A percentile compares a stretch with the other conserved stretches of the same genome.
Conservation (phyloP, 37 sponge, comb jelly and placozoan species). For the Petrosia ficiformis region DNA sequence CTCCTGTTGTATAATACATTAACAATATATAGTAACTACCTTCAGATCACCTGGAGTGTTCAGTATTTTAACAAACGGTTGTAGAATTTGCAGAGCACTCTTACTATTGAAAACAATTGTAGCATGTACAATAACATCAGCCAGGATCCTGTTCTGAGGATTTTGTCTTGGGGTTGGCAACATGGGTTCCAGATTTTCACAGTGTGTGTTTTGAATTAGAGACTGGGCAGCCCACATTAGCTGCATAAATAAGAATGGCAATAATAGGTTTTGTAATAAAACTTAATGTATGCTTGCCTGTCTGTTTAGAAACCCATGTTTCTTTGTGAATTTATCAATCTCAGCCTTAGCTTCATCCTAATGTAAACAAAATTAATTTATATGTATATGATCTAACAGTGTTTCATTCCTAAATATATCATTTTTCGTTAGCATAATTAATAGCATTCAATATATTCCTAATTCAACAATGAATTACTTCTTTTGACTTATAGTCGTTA, state of each 20-base stretch:
- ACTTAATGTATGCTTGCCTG: neutral
- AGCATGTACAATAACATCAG: conserved; percentile 6
- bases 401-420: too few species aligned
- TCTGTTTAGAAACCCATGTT: too few species aligned
- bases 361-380: neutral
- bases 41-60: conserved; percentile 1
- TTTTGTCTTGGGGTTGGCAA: neutral
- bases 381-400: too few species aligned
- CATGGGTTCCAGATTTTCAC: conserved; percentile 37
- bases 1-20: neutral
- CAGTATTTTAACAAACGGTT: neutral
- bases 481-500: too few species aligned
- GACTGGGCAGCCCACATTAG: conserved; percentile 19
- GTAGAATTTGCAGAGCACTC: neutral
- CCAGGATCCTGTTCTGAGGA: neutral
- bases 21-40: neutral
- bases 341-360: too few species aligned
- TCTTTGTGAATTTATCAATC: too few species aligned
- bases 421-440: too few species aligned
- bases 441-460: too few species aligned
- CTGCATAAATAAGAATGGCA: neutral
- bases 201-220: conserved; percentile 42
- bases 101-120: neutral
- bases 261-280: neutral
- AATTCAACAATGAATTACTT: too few species aligned